Base-by-base conservation (phyloP, 2,888 invertebrate genomes). In the Lasioglossum figueresi region DNA sequence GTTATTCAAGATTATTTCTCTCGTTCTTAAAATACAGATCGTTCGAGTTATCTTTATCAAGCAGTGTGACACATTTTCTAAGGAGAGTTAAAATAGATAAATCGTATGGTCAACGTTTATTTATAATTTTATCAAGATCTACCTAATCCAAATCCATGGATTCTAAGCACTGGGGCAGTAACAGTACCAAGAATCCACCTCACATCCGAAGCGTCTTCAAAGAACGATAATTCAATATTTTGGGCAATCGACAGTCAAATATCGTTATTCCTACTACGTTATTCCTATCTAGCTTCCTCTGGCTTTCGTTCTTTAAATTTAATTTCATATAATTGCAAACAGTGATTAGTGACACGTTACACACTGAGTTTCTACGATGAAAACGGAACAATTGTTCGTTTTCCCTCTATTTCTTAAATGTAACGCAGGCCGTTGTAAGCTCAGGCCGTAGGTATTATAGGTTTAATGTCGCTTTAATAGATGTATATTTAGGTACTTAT, bases 131-230 rank as follows among this genome's bases (percentile, higher is more conserved):
- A n/a, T 80, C 63, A 34, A 43, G 52, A 68, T 59, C 43, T 19
- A 52, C n/a, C 76, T 71, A 43, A 68, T 76, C 16, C 34, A 27
- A 10, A 37, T 27, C 2, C 31, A 83, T 72, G 86, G 87, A 85
- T 77, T 91, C 91, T 88, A 82, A 87, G 86, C 88, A 90, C 92
- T 90, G 93, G 94, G 94, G 94, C 94, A 94, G 94, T 92, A 74
- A 80, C 92, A 91, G 92, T 90, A 90, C 86, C 90, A 76, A 89
- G 89, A 90, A 80, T 75, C 88, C 82, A 52, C 27, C 14, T 34
- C 14, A 19, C 48, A 34, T 72, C 37, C 27, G 19, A 72, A 71
- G 19, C 19, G 12, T 45, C 14, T 76, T 81, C 23, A 48, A 27
- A 43, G 76, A 59, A 80, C 45, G 56, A 83, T 45, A 59, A 27